These are phyloP conservation scores for Drosophila limbata DNA, from an alignment of 2,888 invertebrate genomes.

Conservation along the genomic window DNA sequence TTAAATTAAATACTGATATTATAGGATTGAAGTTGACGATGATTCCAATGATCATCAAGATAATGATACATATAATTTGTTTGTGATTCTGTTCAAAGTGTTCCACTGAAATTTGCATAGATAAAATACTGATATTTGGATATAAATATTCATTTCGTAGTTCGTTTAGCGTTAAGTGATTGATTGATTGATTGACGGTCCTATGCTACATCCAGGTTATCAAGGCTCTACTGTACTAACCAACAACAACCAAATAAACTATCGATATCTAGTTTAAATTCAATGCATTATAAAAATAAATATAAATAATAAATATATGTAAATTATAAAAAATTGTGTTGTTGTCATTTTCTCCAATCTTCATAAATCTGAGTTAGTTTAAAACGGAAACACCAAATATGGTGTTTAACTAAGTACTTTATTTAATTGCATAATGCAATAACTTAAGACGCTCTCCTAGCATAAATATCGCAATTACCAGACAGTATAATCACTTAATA, in stretches of 20 bases:
- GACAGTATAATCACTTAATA: constrained; percentile 21
- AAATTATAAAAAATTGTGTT: constrained; percentile 17
- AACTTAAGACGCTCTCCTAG: background rate
- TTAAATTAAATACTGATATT: constrained; percentile 37
- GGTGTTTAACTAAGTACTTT: background rate
- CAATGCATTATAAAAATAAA: constrained; percentile 53
- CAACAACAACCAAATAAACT: constrained; percentile 41
- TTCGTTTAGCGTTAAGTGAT: constrained; percentile 60
- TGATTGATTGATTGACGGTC: constrained; percentile 12
- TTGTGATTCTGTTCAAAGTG: constrained; percentile 63
- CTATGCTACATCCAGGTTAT: constrained; percentile 52
- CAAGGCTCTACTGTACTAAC: constrained; percentile 43
- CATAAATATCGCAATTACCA: constrained; percentile 1
- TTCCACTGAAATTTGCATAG: constrained; percentile 38
- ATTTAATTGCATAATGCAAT: background rate
- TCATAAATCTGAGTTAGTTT: too few relatives aligned
- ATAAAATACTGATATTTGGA: constrained; percentile 28
- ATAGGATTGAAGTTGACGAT: constrained; percentile 38
- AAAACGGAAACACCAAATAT: background rate
- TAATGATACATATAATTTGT: constrained; percentile 55
- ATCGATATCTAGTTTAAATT: constrained; percentile 63
- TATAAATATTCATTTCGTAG: constrained; percentile 44
- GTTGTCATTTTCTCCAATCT: background rate
- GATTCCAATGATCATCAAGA: constrained; percentile 19
- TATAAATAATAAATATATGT: constrained; percentile 36